phyloP scores from a whole-genome alignment of 2,797 vertebrate species.

The Hypotaenidia okinawae region DNA sequence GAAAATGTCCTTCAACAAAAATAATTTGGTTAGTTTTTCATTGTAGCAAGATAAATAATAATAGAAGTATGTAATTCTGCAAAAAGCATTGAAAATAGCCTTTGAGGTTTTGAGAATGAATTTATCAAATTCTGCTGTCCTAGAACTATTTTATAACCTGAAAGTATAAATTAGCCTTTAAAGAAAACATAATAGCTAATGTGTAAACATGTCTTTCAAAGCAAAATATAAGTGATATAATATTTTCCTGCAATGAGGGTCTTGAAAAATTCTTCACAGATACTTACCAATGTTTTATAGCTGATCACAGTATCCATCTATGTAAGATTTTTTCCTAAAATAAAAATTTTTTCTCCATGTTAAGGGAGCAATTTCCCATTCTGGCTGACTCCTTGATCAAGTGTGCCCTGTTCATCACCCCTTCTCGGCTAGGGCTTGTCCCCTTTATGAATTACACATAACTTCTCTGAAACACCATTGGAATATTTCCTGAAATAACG shows the following conservation, averaged over 20 bases:
- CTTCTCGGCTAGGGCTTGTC: neutral
- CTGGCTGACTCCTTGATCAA: neutral
- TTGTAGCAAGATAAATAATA: neutral
- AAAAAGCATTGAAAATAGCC: neutral
- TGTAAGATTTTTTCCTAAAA: neutral
- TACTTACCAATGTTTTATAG: neutral
- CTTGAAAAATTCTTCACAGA: neutral
- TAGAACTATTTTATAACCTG: neutral
- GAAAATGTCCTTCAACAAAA: neutral
- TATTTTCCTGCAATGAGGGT: neutral
- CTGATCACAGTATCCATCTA: neutral
- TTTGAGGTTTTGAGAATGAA: neutral
- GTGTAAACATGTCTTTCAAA: neutral
- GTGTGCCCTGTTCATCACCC: neutral
- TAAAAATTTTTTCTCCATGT: neutral
- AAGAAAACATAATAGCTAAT: neutral
- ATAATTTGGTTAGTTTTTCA: neutral
- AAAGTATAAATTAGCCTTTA: neutral
- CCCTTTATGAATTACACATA: accelerated
- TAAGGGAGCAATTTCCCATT: neutral
- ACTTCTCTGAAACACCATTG: neutral
- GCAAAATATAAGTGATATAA: neutral
- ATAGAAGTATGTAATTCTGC: neutral
- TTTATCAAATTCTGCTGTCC: neutral
- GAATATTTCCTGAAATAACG: neutral